Conservation (phyloP, 2,888 invertebrate genomes). For the Eretmocerus hayati region DNA sequence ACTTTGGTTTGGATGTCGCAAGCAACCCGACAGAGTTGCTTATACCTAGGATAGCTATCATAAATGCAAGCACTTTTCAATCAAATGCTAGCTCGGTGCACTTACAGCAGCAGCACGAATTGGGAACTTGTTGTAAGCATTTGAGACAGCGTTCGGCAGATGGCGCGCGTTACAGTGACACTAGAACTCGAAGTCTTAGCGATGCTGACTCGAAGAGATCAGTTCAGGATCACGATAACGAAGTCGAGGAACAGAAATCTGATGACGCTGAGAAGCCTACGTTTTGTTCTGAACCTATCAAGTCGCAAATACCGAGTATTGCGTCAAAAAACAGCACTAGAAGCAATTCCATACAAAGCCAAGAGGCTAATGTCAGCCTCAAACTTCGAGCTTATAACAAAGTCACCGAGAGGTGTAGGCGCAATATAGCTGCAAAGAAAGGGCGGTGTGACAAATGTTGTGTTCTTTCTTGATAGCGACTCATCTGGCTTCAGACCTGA, state of each 20-base stretch:
- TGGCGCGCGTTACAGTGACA: slow-evolving; percentile 31
- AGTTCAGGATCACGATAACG: not conserved
- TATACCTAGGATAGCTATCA: slow-evolving; percentile 42
- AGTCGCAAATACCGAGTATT: not conserved
- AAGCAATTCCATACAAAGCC: slow-evolving; percentile 33
- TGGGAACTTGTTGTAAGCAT: not conserved
- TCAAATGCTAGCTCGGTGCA: slow-evolving; percentile 43
- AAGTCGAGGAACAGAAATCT: slow-evolving; percentile 3
- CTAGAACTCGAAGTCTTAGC: slow-evolving; percentile 35
- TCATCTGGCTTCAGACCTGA: too few species aligned
- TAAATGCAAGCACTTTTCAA: slow-evolving; percentile 42
- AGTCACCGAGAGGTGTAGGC: slow-evolving; percentile 34
- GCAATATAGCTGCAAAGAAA: slow-evolving; percentile 31
- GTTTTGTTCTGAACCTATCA: too few species aligned
- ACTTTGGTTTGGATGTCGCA: slow-evolving; percentile 6
- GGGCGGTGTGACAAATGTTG: slow-evolving; percentile 40
- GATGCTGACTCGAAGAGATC: slow-evolving; percentile 30
- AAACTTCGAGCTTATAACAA: slow-evolving; percentile 33
- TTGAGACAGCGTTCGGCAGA: not conserved
- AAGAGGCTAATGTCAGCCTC: slow-evolving; percentile 32
- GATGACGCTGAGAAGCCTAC: slow-evolving; percentile 23
- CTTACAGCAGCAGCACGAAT: slow-evolving; percentile 27
- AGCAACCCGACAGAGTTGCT: slow-evolving; percentile 26
- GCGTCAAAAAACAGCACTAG: slow-evolving; percentile 27
- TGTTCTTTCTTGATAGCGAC: slow-evolving; percentile 29